phyloP scores from a whole-genome alignment of 2,113 vertebrate genomes.

The Okapia johnstoni region DNA sequence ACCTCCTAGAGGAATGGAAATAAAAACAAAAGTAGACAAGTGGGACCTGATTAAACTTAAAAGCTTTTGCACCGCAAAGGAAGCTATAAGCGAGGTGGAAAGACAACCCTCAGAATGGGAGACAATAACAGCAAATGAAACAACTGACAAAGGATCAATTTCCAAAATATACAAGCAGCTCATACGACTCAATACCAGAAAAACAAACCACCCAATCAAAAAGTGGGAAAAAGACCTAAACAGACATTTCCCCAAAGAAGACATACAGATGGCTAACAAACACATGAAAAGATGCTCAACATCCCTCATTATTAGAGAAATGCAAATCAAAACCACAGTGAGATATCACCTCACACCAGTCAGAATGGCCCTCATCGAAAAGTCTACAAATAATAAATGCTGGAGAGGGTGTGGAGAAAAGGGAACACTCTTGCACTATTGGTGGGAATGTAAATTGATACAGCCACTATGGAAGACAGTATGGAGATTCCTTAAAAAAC shows the following conservation, averaged over 20 bases:
- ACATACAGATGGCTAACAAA: neutral
- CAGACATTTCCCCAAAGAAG: neutral
- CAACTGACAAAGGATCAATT: neutral
- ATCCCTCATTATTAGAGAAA: neutral
- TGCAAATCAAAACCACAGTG: neutral
- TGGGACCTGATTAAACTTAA: neutral
- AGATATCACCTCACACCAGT: neutral
- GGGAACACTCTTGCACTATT: neutral
- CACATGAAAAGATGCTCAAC: neutral
- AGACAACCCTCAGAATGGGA: neutral
- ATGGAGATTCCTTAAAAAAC: neutral
- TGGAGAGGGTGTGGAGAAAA: neutral
- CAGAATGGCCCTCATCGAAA: neutral
- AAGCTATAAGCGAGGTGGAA: neutral
- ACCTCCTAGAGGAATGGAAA: neutral
- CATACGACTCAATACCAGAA: neutral
- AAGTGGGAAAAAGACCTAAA: neutral
- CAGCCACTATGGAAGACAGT: fast-evolving
- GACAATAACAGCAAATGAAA: neutral
- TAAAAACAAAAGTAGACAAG: neutral
- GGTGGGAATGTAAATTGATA: neutral
- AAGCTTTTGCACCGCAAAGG: neutral
- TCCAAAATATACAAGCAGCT: neutral
- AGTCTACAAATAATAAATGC: neutral
- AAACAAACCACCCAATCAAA: neutral